These are phyloP conservation scores for Nothocercus nigrocapillus DNA, from an alignment of 2,113 vertebrate genomes.

Conservation along the genomic window DNA sequence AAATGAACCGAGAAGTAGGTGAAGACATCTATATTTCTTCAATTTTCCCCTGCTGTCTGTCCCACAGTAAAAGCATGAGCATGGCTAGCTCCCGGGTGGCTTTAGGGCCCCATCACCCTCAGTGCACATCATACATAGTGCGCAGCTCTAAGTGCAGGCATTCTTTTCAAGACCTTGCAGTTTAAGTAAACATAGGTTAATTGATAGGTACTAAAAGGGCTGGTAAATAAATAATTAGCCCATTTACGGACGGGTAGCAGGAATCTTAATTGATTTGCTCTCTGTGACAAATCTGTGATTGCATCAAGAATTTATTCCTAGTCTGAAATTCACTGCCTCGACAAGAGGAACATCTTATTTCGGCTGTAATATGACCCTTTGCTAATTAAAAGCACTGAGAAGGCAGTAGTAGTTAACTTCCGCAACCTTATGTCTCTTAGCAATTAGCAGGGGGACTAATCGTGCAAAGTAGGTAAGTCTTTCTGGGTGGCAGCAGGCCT, in stretches of 20 bases:
- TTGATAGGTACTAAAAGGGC: slow-evolving; percentile 40
- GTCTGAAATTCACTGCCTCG: slow-evolving; percentile 39
- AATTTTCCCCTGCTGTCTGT: background rate
- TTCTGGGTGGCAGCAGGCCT: background rate
- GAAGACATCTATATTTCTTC: background rate
- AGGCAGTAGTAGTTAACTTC: slow-evolving; percentile 38
- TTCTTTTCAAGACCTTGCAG: background rate
- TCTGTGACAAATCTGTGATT: slow-evolving; percentile 10
- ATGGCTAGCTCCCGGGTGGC: background rate
- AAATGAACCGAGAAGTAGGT: background rate
- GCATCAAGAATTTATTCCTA: slow-evolving; percentile 54
- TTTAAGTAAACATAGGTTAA: slow-evolving; percentile 43
- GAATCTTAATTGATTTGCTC: slow-evolving; percentile 61
- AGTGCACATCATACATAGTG: background rate
- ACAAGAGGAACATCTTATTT: slow-evolving; percentile 53
- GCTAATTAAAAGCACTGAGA: background rate
- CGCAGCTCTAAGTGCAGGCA: background rate
- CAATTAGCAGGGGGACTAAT: slow-evolving; percentile 19
- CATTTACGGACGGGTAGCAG: slow-evolving; percentile 10
- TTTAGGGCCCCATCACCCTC: background rate
- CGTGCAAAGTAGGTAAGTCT: background rate
- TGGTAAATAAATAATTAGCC: slow-evolving; percentile 57
- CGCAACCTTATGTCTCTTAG: slow-evolving; percentile 16
- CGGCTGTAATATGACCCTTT: slow-evolving; percentile 27
- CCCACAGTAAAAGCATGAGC: background rate